These are phyloP conservation scores for Noctua janthina DNA, from an alignment of 2,888 invertebrate species.

Conservation along the genomic window DNA sequence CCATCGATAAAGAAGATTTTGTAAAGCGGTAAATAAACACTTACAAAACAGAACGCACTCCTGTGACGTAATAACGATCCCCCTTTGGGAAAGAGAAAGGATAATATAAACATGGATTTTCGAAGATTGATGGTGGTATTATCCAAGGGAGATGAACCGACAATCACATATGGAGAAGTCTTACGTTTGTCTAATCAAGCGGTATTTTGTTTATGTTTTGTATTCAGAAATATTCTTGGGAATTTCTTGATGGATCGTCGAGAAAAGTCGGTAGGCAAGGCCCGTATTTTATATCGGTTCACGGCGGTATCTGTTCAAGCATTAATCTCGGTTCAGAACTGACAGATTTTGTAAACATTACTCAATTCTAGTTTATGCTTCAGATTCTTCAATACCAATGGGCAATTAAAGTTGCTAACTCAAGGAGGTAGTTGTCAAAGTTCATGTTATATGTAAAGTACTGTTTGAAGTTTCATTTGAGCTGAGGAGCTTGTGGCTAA, in stretches of 20 bases:
- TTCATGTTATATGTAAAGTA: neutral
- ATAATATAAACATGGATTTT: constrained; percentile 69
- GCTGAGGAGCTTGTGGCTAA: neutral
- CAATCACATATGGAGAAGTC: constrained; percentile 65
- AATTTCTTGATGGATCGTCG: constrained; percentile 19
- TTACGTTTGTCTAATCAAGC: constrained; percentile 59
- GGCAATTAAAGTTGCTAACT: neutral
- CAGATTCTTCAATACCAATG: neutral
- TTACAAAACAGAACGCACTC: constrained; percentile 23
- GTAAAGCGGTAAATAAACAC: neutral
- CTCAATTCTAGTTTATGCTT: neutral
- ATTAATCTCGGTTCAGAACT: neutral
- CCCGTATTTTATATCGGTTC: neutral
- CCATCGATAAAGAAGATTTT: neutral
- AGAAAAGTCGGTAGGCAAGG: neutral
- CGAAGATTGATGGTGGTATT: constrained; percentile 72
- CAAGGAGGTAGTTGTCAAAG: neutral
- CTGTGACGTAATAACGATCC: constrained; percentile 49
- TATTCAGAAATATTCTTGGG: constrained; percentile 9
- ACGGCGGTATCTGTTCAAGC: neutral
- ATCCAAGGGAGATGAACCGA: constrained; percentile 67
- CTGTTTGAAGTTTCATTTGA: too few species aligned
- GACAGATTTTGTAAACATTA: neutral
- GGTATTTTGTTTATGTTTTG: constrained; percentile 39
- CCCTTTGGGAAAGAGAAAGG: constrained; percentile 63